These are phyloP conservation scores for Passer domesticus DNA, from an alignment of 2,113 vertebrate genomes.

Conservation along the genomic window DNA sequence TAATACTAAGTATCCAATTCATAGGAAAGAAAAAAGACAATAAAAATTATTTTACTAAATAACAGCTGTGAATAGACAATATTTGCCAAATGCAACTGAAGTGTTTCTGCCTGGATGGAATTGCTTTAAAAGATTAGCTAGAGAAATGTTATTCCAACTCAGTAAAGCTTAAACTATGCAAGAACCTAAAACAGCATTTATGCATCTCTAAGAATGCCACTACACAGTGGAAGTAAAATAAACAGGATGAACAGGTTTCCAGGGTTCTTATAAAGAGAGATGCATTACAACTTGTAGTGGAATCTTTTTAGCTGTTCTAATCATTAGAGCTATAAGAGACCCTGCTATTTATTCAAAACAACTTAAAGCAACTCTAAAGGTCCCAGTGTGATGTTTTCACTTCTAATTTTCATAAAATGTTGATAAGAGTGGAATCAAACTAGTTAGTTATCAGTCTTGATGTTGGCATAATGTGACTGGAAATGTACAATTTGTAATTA, in stretches of 20 bases:
- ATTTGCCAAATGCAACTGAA: background rate
- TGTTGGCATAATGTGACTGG: slow-evolving; percentile 67
- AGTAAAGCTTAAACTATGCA: background rate
- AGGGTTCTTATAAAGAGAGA: background rate
- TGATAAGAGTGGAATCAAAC: slow-evolving; percentile 77
- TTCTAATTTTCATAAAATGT: slow-evolving; percentile 76
- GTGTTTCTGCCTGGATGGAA: background rate
- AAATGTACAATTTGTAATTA: slow-evolving; percentile 80
- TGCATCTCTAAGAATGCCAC: background rate
- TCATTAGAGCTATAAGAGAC: slow-evolving; percentile 42
- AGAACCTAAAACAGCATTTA: background rate
- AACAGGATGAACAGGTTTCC: background rate
- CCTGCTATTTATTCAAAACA: slow-evolving; percentile 76
- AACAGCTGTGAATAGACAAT: background rate
- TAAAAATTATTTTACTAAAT: background rate
- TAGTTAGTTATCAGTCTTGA: slow-evolving; percentile 73
- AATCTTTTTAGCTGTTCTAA: slow-evolving; percentile 41
- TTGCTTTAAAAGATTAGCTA: background rate
- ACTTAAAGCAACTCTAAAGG: slow-evolving; percentile 73
- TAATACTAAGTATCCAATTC: background rate
- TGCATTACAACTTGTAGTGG: background rate
- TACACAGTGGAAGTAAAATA: background rate
- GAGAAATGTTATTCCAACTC: background rate
- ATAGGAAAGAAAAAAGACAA: background rate
- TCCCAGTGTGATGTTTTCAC: slow-evolving; percentile 74